phyloP scores from a whole-genome alignment of 2,888 invertebrate species.

The Xestia sexstrigata region DNA sequence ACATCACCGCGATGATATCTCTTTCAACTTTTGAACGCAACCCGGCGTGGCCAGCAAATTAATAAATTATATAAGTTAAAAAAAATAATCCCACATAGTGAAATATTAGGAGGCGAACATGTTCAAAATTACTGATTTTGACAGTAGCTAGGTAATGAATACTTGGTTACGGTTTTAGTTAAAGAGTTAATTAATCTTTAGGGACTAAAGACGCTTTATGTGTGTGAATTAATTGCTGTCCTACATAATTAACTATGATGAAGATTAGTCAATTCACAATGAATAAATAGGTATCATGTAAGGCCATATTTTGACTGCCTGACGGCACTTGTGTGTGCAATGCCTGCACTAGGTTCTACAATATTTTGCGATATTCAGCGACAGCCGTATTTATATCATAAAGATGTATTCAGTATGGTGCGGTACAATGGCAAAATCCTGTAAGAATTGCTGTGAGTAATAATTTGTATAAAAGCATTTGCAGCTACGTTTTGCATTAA shows the following conservation, averaged over 20 bases:
- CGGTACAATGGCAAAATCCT: not conserved
- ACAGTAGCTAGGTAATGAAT: slow-evolving; percentile 55
- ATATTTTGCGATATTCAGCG: not conserved
- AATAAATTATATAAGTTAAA: slow-evolving; percentile 79
- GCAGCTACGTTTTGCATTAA: not conserved
- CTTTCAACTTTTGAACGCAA: slow-evolving; percentile 88
- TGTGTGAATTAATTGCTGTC: slow-evolving; percentile 34
- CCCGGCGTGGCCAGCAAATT: slow-evolving; percentile 83
- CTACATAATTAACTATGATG: slow-evolving; percentile 1
- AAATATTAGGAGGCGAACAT: slow-evolving; percentile 76
- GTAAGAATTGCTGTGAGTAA: not conserved
- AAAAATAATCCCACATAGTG: slow-evolving; percentile 79
- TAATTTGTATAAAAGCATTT: not conserved
- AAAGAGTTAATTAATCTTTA: slow-evolving; percentile 44
- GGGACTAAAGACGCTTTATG: slow-evolving; percentile 20
- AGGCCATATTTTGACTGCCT: not conserved
- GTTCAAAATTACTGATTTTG: slow-evolving; percentile 61
- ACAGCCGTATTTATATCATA: no score
- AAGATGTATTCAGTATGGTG: not conserved
- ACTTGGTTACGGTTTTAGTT: slow-evolving; percentile 42
- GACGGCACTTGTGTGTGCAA: not conserved
- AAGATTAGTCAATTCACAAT: slow-evolving; percentile 12
- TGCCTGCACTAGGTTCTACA: not conserved
- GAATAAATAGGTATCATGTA: not conserved
- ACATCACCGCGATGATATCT: slow-evolving; percentile 90